Base-by-base conservation (phyloP, 2,888 invertebrate genomes). In the Hyalella azteca region DNA sequence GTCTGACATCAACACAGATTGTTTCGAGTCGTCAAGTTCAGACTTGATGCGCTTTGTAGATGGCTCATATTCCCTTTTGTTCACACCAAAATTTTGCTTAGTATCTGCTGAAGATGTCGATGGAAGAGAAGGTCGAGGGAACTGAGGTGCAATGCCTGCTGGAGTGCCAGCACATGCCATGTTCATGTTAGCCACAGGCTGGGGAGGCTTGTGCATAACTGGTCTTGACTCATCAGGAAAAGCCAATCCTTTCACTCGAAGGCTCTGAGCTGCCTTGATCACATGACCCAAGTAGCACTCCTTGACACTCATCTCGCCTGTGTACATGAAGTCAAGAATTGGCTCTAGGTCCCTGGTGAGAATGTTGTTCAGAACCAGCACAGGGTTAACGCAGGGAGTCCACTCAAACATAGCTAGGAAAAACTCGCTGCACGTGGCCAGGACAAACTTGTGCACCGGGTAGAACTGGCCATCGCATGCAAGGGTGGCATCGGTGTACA, bases 381-480 rank as follows among this genome's bases (percentile, higher is more conserved):
- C 85, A 41, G 85, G 85, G 73, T 85, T 83, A 15, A 83, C 80
- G 73, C 85, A 85, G 1, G 85, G 85, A 22, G 83, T 85, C 79
- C 81, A 83, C 49, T 85, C 83, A 78, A 83, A 83, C 39, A 85
- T 82, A n/a, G 79, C 80, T 48, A 73, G 79, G 50, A 85, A 85
- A 48, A 83, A 85, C 36, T 83, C 81, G 50, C 85, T 85, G 59
- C 85, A 85, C n/a, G 85, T 83, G 9, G 85, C 83, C 29, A 85
- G 73, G 1, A 85, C 81, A 79, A 85, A 81, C 75, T 82, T 85
- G 73, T 85, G 85, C 4, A 83, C 85, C 15, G 81, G 81, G 32
- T 78, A 83, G 49, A 80, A 82, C 41, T 78, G 78, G 32, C 85
- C 85, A 22, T 85, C 85, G 73, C 85, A 85, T 13, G 83, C 83